A percentile compares a stretch with the other conserved stretches of the same genome.
phyloP scores from a whole-genome alignment of 2,888 invertebrate species.

The Heliconius sara region DNA sequence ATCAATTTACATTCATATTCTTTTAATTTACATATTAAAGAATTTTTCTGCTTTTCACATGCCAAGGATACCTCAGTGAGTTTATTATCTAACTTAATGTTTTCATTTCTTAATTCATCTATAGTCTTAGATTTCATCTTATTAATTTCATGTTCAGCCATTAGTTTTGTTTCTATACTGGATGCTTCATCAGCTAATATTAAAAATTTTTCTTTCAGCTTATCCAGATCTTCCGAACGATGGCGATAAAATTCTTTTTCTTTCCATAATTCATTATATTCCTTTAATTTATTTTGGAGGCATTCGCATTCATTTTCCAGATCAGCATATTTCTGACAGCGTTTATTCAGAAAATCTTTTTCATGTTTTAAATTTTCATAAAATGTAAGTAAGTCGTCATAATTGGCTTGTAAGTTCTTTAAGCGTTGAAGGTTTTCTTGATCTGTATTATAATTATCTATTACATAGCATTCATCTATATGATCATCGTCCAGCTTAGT shows the following conservation, averaged over 20 bases:
- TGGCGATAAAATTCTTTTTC: conserved; percentile 75
- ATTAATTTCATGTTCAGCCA: conserved; percentile 75
- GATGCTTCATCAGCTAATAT: conserved; percentile 72
- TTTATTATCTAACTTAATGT: conserved; percentile 66
- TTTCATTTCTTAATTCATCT: conserved; percentile 66
- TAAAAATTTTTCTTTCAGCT: conserved; percentile 71
- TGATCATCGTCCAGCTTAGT: conserved; percentile 53
- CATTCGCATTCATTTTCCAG: conserved; percentile 67
- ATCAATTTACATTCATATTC: conserved; percentile 82
- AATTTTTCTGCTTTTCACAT: conserved; percentile 79
- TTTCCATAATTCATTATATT: conserved; percentile 71
- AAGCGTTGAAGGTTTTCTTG: conserved; percentile 69
- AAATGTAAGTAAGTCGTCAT: conserved; percentile 69
- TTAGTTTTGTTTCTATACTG: conserved; percentile 69
- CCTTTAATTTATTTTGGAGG: conserved; percentile 63
- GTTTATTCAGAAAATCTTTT: conserved; percentile 61
- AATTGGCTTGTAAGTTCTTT: conserved; percentile 71
- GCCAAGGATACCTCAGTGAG: conserved; percentile 62
- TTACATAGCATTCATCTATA: conserved; percentile 52
- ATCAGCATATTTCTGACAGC: conserved; percentile 66
- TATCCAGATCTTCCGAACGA: conserved; percentile 70
- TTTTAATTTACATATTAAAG: conserved; percentile 75
- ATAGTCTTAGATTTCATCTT: conserved; percentile 64
- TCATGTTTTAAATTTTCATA: conserved; percentile 74
- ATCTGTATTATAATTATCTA: conserved; percentile 63